Base-by-base conservation (phyloP, 2,888 invertebrate species). In the Eustalomyia histrio region DNA sequence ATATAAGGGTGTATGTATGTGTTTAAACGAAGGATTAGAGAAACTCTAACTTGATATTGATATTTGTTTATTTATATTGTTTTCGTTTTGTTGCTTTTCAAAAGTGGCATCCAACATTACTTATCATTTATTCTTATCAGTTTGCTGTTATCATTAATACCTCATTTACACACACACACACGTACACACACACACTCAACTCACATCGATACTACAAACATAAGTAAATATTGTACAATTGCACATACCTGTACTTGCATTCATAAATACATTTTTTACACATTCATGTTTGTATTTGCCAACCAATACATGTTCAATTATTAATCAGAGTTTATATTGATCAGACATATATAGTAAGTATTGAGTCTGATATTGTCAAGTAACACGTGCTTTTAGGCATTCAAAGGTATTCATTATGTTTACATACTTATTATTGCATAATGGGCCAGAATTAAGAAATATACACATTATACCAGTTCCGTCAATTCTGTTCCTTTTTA, bases 91-190 rank as follows among this genome's bases (percentile, higher is more conserved):
- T 21, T 74, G 50, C 65, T 68, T 64, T 65, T n/a, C 35, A 68
- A 21, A 4, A 60, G 24, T 52, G 47, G 47, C 65, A 43, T 60
- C 33, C 58, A 76, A 67, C 58, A 43, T 55, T 29, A 52, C 60
- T 76, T 78, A 78, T 78, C 76, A 69, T 57, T 68, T 33, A 21
- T 64, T 71, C 60, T 65, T 75, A 69, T 75, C 64, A 69, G 39
- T 64, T 14, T 61, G 47, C 29, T 63, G 50, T 80, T 80, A 80
- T 80, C 71, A 67, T 35, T n/a, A 47, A 52, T 64, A 55, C 33
- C 63, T 47, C 57, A 57, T 64, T 18, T 35, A 58, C 50, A 69
- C 57, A 57, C 33, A 80, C 18, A 55, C 14, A 50, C 50, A 60
- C 33, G 16, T 17, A 47, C 16, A 58, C 50, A 69, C 57, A 57